Conservation (phyloP, 1,140 invertebrate genomes). For the Hermetia illucens region DNA sequence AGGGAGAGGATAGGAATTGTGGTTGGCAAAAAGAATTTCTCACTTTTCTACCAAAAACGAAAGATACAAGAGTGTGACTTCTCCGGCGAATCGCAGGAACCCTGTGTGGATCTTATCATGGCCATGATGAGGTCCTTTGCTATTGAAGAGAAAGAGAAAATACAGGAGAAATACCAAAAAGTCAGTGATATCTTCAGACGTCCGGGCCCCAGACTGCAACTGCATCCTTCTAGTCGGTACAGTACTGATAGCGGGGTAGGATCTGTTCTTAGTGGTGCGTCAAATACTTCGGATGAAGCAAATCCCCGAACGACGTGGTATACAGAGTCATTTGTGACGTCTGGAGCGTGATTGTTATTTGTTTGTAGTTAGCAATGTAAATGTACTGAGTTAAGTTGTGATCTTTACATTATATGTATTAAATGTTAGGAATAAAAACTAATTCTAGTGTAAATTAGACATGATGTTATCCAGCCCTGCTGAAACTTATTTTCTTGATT, state of each 20-base stretch:
- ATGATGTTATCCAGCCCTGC: no score
- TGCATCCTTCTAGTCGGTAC: slow-evolving; percentile 27
- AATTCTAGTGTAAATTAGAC: no score
- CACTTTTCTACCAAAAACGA: slow-evolving; percentile 21
- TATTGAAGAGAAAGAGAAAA: slow-evolving; percentile 19
- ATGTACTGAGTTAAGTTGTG: no score
- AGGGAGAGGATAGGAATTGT: slow-evolving; percentile 24
- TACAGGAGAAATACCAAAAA: slow-evolving; percentile 18
- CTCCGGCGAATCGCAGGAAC: slow-evolving; percentile 15
- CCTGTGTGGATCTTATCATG: slow-evolving; percentile 21
- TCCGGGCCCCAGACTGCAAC: slow-evolving; percentile 21
- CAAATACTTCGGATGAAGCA: slow-evolving; percentile 18
- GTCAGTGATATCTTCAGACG: slow-evolving; percentile 23
- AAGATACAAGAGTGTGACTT: slow-evolving; percentile 29
- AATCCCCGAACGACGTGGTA: slow-evolving; percentile 25
- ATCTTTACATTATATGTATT: no score
- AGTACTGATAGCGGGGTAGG: slow-evolving; percentile 26
- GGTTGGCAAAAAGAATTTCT: slow-evolving; percentile 20
- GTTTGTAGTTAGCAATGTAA: no score
- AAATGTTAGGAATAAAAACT: no score
- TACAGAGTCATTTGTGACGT: no score
- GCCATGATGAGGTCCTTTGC: slow-evolving; percentile 25
- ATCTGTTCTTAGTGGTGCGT: slow-evolving; percentile 24
- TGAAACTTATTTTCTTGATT: no score
- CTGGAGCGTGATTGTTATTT: no score